phyloP scores from a whole-genome alignment of 2,888 invertebrate genomes.

The Pollenia griseotomentosa region DNA sequence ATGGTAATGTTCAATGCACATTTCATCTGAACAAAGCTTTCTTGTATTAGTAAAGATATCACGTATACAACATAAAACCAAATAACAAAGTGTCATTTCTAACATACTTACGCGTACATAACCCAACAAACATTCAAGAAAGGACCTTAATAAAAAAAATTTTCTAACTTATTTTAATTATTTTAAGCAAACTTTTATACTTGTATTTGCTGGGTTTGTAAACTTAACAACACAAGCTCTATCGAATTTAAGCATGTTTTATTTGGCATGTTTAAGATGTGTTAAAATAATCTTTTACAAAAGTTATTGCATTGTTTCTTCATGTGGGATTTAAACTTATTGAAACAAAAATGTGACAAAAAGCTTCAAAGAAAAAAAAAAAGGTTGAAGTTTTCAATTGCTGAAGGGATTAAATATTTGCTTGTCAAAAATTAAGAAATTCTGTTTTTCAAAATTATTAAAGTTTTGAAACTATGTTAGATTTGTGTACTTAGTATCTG shows the following conservation, averaged over 20 bases:
- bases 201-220: background rate
- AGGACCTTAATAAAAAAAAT: background rate
- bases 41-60: constrained; percentile 60
- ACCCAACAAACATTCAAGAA: background rate
- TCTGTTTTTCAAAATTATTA: too few species aligned
- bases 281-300: background rate
- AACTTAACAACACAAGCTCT: background rate
- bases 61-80: constrained; percentile 62
- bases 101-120: background rate
- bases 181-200: background rate
- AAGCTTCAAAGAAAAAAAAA: background rate
- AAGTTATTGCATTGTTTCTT: background rate
- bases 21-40: constrained; percentile 21
- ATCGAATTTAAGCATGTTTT: background rate
- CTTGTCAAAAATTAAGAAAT: background rate
- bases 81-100: constrained; percentile 62
- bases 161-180: background rate
- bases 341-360: background rate
- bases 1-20: constrained; percentile 15
- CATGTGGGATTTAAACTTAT: background rate
- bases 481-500: background rate
- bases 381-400: background rate
- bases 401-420: background rate
- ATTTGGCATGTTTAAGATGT: background rate
- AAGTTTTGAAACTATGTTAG: background rate